phyloP scores from a whole-genome alignment of 2,797 vertebrate species.

The Pelodytes ibericus region DNA sequence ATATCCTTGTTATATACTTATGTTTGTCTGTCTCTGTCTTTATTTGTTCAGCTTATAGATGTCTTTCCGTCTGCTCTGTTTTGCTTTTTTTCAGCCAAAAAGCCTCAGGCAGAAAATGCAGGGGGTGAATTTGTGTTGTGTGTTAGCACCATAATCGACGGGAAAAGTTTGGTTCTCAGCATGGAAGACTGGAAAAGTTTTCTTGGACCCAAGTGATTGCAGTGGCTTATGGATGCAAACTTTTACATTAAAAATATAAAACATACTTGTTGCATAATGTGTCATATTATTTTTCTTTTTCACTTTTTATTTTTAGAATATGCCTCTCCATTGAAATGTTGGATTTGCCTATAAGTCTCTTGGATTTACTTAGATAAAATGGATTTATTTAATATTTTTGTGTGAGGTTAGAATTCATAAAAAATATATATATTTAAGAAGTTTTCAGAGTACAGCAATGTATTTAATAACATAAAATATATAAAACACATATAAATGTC shows the following conservation, averaged over 20 bases:
- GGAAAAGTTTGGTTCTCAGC: background rate
- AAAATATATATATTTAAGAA: background rate
- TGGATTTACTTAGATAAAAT: background rate
- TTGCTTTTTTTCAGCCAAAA: background rate
- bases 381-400: too few relatives aligned
- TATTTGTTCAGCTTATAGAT: background rate
- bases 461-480: slow-evolving; percentile 8
- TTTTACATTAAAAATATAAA: background rate
- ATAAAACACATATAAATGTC: slow-evolving; percentile 3
- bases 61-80: background rate
- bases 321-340: background rate
- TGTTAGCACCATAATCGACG: background rate
- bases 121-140: background rate
- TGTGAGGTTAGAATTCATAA: too few relatives aligned
- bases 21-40: background rate
- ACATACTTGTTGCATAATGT: background rate
- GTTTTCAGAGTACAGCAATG: background rate
- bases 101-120: background rate
- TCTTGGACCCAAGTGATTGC: background rate
- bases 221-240: background rate
- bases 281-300: background rate
- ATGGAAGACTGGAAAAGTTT: background rate
- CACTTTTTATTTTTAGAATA: background rate
- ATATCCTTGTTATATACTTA: background rate
- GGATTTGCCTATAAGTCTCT: background rate